Evolutionary conservation across 1,140 invertebrate genomes (phyloP).

Genomic region (Penaeus chinensis): DNA sequence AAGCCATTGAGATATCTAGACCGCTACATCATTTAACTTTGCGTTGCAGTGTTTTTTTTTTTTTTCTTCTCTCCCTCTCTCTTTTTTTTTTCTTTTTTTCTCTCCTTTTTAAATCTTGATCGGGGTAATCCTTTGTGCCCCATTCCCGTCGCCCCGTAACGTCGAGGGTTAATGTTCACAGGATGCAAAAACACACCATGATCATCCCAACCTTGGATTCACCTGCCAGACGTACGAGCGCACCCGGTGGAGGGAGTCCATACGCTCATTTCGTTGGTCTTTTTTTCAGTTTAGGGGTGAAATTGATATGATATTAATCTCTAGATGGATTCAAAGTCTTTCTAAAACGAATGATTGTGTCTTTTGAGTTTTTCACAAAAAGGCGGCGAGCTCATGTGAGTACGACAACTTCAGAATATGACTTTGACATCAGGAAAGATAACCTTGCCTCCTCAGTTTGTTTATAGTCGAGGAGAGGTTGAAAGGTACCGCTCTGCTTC

Average conservation of each 20-base stretch:
- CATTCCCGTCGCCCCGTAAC: conserved; percentile 24
- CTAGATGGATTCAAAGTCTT: neutral
- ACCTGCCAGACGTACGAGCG: conserved; percentile 10
- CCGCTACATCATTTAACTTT: too few species aligned
- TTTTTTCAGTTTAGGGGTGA: neutral
- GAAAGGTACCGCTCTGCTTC: conserved; percentile 21
- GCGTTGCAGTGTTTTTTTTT: too few species aligned
- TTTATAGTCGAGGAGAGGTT: conserved; percentile 21
- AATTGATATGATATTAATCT: neutral
- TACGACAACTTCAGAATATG: conserved; percentile 30
- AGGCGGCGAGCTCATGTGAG: neutral
- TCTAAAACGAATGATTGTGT: too few species aligned
- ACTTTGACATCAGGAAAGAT: conserved; percentile 46
- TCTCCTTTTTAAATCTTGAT: too few species aligned
- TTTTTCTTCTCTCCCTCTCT: too few species aligned
- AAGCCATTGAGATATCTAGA: too few species aligned
- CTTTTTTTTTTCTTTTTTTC: too few species aligned
- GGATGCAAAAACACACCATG: conserved; percentile 31
- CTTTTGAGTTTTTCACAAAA: neutral
- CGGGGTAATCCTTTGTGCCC: conserved; percentile 15
- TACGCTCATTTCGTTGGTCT: neutral
- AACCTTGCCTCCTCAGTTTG: conserved; percentile 43
- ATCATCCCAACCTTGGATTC: conserved; percentile 43
- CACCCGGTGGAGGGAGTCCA: neutral
- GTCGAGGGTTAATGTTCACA: conserved; percentile 34